These are phyloP conservation scores for Pseudochirops corinnae DNA, from an alignment of 2,797 vertebrate genomes.

Conservation along the genomic window DNA sequence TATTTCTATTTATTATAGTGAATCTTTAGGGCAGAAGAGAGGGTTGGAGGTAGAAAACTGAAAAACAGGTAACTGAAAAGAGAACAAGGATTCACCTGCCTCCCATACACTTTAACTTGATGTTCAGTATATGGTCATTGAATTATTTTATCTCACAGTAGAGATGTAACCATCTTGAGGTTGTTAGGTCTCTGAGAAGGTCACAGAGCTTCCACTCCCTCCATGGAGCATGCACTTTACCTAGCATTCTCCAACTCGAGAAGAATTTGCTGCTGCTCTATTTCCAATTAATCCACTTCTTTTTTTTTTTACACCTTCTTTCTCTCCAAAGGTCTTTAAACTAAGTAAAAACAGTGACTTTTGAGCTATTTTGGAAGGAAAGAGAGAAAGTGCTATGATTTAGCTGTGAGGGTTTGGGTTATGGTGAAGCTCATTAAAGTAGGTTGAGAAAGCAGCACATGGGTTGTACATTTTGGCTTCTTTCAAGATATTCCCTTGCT, in stretches of 20 bases:
- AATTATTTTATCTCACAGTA: slow-evolving; percentile 49
- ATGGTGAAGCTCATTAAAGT: neutral
- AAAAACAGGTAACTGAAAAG: slow-evolving; percentile 51
- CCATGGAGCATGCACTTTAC: neutral
- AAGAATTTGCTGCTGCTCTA: neutral
- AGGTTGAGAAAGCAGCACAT: neutral
- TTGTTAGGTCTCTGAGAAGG: neutral
- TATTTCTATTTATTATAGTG: slow-evolving; percentile 36
- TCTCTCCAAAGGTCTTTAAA: neutral
- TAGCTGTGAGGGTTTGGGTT: neutral
- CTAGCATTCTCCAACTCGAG: neutral
- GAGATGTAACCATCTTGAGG: slow-evolving; percentile 22
- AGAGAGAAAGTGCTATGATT: neutral
- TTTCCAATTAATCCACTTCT: neutral
- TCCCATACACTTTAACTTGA: slow-evolving; percentile 13
- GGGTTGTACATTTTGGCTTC: neutral
- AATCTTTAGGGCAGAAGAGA: neutral
- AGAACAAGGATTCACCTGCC: neutral
- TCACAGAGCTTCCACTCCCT: neutral
- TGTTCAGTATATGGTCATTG: slow-evolving; percentile 32
- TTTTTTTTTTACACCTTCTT: neutral
- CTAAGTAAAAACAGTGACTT: neutral
- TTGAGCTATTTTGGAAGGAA: neutral
- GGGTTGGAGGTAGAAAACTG: neutral
- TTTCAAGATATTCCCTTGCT: neutral